Evolutionary conservation across 1,140 invertebrate species (phyloP).

Genomic region (Drosophila malerkotliana): DNA sequence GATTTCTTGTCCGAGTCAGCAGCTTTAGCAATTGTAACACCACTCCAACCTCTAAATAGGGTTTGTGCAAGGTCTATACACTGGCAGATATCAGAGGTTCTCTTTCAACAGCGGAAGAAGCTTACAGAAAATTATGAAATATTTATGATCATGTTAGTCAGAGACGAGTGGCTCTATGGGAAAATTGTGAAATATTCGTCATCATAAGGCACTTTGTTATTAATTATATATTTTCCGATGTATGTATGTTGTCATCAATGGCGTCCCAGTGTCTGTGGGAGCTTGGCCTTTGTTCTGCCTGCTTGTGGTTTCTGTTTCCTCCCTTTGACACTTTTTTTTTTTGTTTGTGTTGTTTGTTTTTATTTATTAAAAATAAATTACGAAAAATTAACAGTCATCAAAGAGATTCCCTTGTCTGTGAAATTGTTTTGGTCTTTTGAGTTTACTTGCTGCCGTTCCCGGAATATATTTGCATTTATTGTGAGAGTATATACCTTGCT

Average conservation of each 20-base stretch:
- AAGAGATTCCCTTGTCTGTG: conserved; percentile 12
- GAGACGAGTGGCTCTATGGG: conserved; percentile 16
- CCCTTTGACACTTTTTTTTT: conserved; percentile 7
- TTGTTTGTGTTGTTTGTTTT: background rate
- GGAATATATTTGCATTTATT: conserved; percentile 59
- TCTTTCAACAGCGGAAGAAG: conserved; percentile 46
- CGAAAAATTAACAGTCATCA: conserved; percentile 62
- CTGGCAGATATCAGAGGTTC: conserved; percentile 47
- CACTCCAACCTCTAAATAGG: conserved; percentile 24
- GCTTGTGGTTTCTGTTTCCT: conserved; percentile 17
- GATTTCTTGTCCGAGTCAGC: conserved; percentile 56
- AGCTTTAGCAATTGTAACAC: conserved; percentile 55
- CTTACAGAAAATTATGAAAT: conserved; percentile 60
- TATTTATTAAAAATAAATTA: conserved; percentile 55
- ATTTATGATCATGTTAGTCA: conserved; percentile 61
- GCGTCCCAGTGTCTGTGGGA: conserved; percentile 61
- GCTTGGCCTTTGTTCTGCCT: conserved; percentile 22
- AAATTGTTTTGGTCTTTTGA: conserved; percentile 25
- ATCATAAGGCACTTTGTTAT: conserved; percentile 23
- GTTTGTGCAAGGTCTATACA: conserved; percentile 66
- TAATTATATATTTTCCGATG: conserved; percentile 2
- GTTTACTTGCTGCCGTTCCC: conserved; percentile 25
- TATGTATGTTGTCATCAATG: conserved; percentile 36
- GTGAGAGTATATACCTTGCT: conserved; percentile 6
- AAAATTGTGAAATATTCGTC: conserved; percentile 26